Conservation (phyloP, 2,797 vertebrate genomes). For the Cercopithecus hamlyni region DNA sequence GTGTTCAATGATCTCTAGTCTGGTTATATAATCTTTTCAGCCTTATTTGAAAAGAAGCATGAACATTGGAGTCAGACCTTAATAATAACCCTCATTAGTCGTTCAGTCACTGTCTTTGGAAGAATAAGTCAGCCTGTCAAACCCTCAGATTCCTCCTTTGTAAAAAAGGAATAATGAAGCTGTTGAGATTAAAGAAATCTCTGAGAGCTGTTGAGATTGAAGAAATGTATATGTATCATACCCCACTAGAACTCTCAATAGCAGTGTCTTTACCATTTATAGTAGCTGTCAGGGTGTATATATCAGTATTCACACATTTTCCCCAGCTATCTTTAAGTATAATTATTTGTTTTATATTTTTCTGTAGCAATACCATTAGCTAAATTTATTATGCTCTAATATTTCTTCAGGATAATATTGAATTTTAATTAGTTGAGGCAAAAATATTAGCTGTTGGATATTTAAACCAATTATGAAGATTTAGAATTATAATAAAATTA, state of each 20-base stretch:
- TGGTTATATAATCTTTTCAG: neutral
- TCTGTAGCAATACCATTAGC: neutral
- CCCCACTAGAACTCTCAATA: accelerated
- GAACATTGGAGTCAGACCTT: neutral
- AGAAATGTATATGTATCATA: too few species aligned
- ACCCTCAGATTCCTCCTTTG: neutral
- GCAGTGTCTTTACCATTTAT: neutral
- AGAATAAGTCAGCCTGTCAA: neutral
- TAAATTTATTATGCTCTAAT: neutral
- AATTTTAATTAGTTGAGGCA: neutral
- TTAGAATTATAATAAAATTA: neutral
- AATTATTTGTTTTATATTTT: neutral
- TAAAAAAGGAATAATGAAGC: neutral
- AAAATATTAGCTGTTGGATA: neutral
- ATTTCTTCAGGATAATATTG: neutral
- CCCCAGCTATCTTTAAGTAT: neutral
- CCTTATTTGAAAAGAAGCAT: neutral
- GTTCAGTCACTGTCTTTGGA: neutral
- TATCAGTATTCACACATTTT: neutral
- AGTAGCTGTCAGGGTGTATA: accelerated
- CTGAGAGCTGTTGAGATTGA: neutral
- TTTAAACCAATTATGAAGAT: neutral
- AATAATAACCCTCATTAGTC: neutral
- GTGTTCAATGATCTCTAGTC: neutral
- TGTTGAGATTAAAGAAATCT: neutral